Percentiles rank a stretch among this genome's conserved stretches.
Evolutionary conservation across 2,113 vertebrate species (phyloP).

Genomic region (Cinclus mexicanus): DNA sequence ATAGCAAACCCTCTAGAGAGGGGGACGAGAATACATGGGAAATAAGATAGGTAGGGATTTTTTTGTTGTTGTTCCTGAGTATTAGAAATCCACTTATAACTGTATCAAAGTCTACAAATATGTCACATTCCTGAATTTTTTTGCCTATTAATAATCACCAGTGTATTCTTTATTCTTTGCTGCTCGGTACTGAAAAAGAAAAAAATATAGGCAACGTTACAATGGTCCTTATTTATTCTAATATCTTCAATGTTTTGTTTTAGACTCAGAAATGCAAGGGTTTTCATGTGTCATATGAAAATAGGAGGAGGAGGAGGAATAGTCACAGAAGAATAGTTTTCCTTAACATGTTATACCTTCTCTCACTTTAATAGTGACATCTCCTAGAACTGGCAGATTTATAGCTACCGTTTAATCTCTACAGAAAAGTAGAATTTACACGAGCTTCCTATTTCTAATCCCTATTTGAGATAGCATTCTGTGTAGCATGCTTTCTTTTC

Average conservation of each 20-base stretch:
- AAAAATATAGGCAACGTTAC: background rate
- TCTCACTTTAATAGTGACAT: background rate
- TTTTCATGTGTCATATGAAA: background rate
- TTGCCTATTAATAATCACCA: background rate
- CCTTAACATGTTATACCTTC: background rate
- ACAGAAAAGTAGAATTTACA: background rate
- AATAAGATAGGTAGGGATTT: background rate
- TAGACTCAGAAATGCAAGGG: background rate
- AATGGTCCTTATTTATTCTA: background rate
- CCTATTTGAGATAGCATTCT: background rate
- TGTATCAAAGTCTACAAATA: background rate
- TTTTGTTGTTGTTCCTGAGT: background rate
- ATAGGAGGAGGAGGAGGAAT: too few species aligned
- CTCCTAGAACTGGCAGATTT: background rate
- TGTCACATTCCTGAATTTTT: background rate
- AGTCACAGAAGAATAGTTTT: background rate
- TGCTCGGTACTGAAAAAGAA: background rate
- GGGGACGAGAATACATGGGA: background rate
- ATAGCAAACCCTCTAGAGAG: background rate
- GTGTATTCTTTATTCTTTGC: background rate
- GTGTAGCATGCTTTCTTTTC: background rate
- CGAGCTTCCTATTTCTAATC: background rate
- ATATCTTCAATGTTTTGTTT: background rate
- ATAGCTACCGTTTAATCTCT: background rate
- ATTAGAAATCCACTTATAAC: background rate